These are phyloP conservation scores for Thunnus albacares DNA, from an alignment of 2,797 vertebrate species.

Conservation along the genomic window DNA sequence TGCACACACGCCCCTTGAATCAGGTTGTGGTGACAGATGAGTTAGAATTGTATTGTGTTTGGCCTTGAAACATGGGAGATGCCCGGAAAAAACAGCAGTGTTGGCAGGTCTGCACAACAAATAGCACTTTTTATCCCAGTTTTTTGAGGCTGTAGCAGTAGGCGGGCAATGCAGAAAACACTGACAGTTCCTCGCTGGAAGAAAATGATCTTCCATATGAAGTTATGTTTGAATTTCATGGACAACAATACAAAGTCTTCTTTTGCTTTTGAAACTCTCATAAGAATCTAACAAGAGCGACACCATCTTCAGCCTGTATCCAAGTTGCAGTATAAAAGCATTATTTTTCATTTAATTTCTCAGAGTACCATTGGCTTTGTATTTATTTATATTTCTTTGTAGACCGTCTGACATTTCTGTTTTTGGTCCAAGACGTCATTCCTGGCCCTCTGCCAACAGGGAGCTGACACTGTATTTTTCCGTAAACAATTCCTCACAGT, in stretches of 20 bases:
- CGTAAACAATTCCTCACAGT: conserved; percentile 70
- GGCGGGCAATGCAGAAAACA: background rate
- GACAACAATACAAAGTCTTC: background rate
- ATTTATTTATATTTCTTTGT: conserved; percentile 28
- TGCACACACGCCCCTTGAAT: too few species aligned
- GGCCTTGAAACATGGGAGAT: too few species aligned
- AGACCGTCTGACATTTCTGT: conserved; percentile 42
- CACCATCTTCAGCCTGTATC: background rate
- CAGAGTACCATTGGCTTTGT: background rate
- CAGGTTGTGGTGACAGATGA: too few species aligned
- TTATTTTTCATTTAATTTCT: background rate
- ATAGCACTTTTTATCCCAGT: conserved; percentile 31
- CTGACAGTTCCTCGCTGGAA: background rate
- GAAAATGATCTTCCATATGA: background rate
- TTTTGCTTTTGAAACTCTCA: background rate
- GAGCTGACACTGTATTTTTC: conserved; percentile 73
- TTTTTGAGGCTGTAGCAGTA: conserved; percentile 15
- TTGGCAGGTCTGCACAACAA: conserved; percentile 7
- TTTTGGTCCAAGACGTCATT: conserved; percentile 48
- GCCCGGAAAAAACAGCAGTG: too few species aligned
- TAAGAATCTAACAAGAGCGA: background rate
- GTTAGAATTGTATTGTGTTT: too few species aligned
- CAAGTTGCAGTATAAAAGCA: background rate
- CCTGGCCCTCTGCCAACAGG: conserved; percentile 57
- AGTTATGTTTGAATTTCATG: conserved; percentile 5